A percentile compares a stretch with the other conserved stretches of the same genome.
These are phyloP conservation scores for Leucophora obtusa DNA, from an alignment of 2,888 invertebrate genomes.

Conservation along the genomic window DNA sequence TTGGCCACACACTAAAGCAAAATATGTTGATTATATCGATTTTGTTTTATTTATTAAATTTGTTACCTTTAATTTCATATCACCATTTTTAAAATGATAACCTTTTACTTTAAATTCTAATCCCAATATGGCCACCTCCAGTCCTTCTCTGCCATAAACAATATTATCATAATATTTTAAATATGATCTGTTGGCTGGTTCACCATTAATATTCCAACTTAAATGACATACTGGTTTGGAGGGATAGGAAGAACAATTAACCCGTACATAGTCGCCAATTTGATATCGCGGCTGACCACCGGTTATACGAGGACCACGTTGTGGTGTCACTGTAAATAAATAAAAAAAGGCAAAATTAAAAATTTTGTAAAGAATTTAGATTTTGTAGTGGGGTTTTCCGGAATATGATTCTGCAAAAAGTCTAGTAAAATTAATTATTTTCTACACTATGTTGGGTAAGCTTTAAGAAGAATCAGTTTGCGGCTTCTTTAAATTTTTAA, in stretches of 20 bases:
- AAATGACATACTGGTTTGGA: constrained; percentile 90
- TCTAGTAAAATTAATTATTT: no score
- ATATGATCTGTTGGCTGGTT: constrained; percentile 82
- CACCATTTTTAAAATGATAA: constrained; percentile 89
- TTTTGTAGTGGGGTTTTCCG: no score
- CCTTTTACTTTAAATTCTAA: constrained; percentile 88
- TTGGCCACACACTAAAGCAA: constrained; percentile 86
- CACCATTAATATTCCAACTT: constrained; percentile 92
- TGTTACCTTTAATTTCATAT: constrained; percentile 88
- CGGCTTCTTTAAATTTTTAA: no score
- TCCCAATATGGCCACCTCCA: constrained; percentile 87
- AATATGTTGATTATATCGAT: neutral
- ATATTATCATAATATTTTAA: constrained; percentile 80
- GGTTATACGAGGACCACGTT: constrained; percentile 87
- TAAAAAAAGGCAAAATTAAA: neutral
- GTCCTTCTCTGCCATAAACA: constrained; percentile 81
- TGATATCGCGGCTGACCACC: constrained; percentile 90
- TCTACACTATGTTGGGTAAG: no score
- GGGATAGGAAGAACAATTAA: constrained; percentile 91
- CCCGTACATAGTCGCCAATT: constrained; percentile 88
- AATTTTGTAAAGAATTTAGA: no score
- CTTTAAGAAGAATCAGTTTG: no score
- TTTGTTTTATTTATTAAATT: neutral
- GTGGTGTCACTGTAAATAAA: constrained; percentile 84
- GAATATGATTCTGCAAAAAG: no score